Evolutionary conservation across 2,113 vertebrate genomes (phyloP), one percentile per base, ranked within the genome.

Genomic region (Riparia riparia): DNA sequence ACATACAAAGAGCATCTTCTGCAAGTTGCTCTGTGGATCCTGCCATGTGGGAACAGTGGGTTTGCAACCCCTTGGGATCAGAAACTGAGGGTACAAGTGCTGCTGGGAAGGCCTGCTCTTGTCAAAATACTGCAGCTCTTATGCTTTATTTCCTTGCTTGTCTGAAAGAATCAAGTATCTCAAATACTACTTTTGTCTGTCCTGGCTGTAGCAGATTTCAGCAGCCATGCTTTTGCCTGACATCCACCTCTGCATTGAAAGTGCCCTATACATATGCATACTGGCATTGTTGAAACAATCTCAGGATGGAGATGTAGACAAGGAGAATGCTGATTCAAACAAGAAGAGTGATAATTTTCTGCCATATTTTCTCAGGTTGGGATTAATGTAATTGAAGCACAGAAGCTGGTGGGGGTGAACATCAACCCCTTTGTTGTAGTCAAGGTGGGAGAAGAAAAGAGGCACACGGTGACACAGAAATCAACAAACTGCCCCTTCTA

Each of bases 321-420:
- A 54, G 29, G 12, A 44, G 14, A 60, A 6, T 29, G 37, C 68
- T 82, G 41, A 44, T 50, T 56, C 3, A 3, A 50, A 68, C 0
- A 3, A 49, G n/a, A 15, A 42, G 6, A 63, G 3, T 29, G n/a
- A 61, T 86, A 37, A 25, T 61, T 79, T 89, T 91, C 34, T 80
- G 12, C 18, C 11, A 1, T 24, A 16, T 91, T 73, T 93, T 78
- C 47, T 60, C 73, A 99, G 99, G 97, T 99, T 66, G 99, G 98
- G 28, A 97, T 99, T 73, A 99, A 98, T 26, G 97, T 99, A 61
- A 97, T 99, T 17, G 98, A 99, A 97, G 99, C 99, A 14, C 99
- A 99, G 98, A 99, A 99, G 69, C 96, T 99, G 81, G 98, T 98
- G 9, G 99, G 99, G 20, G 99, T 99, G 76, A 99, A 99, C 97